Conservation (phyloP, 2,113 vertebrate species). For the Gnathonemus longibarbis region DNA sequence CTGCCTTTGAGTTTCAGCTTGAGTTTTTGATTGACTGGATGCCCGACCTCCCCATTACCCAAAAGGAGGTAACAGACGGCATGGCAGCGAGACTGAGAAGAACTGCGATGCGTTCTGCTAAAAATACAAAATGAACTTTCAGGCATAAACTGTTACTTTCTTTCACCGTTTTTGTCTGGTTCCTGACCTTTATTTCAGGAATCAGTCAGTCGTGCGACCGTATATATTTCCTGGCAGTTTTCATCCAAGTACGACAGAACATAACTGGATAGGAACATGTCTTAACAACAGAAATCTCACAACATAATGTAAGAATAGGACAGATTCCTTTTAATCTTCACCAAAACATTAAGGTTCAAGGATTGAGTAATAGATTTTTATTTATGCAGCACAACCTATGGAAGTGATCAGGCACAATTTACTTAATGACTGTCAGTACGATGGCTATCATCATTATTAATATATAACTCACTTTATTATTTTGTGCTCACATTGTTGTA, state of each 20-base stretch:
- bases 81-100: not conserved
- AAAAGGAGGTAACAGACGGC: not conserved
- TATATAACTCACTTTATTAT: not conserved
- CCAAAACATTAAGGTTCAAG: not conserved
- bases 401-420: not conserved
- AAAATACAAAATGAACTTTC: not conserved
- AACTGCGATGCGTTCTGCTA: not conserved
- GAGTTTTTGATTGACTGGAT: slow-evolving; percentile 6
- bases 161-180: not conserved
- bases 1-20: slow-evolving; percentile 1
- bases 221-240: not conserved
- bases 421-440: not conserved
- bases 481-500: not conserved
- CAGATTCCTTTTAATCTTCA: not conserved
- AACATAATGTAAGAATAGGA: not conserved
- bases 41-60: not conserved
- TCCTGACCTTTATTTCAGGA: not conserved
- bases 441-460: not conserved
- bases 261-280: not conserved
- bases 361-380: not conserved
- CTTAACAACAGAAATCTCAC: not conserved
- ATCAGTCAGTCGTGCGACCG: not conserved
- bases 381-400: not conserved
- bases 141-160: not conserved
- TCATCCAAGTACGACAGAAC: not conserved